phyloP scores from a whole-genome alignment of 2,113 vertebrate genomes.

The Gymnocephalus cernua region DNA sequence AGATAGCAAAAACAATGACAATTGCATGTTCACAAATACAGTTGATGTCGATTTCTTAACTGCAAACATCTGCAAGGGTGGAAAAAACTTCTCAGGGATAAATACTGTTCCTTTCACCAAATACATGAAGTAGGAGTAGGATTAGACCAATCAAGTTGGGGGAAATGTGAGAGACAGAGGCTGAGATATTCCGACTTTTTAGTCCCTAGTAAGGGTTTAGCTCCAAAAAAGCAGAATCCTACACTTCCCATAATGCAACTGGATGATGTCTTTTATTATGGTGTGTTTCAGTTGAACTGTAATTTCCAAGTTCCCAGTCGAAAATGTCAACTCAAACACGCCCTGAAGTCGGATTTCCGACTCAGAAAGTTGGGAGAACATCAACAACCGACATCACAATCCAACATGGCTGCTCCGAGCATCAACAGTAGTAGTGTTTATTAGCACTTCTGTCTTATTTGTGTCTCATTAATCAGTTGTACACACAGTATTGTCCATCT shows the following conservation, averaged over 20 bases:
- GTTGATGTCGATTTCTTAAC: slow-evolving; percentile 9
- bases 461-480: too few species aligned
- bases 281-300: too few species aligned
- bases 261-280: neutral
- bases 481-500: too few species aligned
- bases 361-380: too few species aligned
- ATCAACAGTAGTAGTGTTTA: too few species aligned
- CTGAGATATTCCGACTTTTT: neutral
- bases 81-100: slow-evolving; percentile 4
- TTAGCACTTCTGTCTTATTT: too few species aligned
- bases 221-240: neutral
- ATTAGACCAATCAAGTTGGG: neutral
- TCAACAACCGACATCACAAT: too few species aligned
- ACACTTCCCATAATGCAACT: slow-evolving; percentile 6
- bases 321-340: too few species aligned
- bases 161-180: neutral
- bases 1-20: slow-evolving; percentile 34
- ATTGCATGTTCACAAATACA: slow-evolving; percentile 28
- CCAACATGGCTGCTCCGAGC: too few species aligned
- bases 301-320: too few species aligned
- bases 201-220: neutral
- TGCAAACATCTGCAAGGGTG: slow-evolving; percentile 34
- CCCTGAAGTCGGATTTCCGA: too few species aligned
- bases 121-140: neutral
- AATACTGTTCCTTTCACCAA: neutral